Percentiles rank a stretch among this genome's conserved stretches.
phyloP scores from a whole-genome alignment of 1,140 invertebrate genomes.

The Drosophila aff. region DNA sequence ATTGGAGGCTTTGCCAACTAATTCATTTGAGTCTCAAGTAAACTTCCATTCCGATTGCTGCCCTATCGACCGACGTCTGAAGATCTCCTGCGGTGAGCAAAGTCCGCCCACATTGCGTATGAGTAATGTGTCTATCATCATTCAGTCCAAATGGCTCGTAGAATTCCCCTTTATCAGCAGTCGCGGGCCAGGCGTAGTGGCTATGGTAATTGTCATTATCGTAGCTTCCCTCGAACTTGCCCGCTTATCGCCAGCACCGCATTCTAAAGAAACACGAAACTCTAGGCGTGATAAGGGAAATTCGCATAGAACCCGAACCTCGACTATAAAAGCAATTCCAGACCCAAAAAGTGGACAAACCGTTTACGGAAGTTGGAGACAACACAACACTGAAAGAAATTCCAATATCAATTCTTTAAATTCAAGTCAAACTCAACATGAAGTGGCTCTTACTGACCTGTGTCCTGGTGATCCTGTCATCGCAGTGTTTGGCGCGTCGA shows the following conservation, averaged over 20 bases:
- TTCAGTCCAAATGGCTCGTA: conserved; percentile 6
- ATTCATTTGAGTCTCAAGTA: conserved; percentile 2
- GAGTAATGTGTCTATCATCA: conserved; percentile 56
- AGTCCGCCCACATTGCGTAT: conserved; percentile 58
- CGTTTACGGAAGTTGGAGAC: conserved; percentile 41
- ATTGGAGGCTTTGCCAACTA: conserved; percentile 17
- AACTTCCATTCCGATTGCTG: conserved; percentile 37
- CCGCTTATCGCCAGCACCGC: conserved; percentile 50
- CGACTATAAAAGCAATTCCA: conserved; percentile 58
- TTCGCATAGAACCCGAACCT: conserved; percentile 17
- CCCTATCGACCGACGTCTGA: conserved; percentile 30
- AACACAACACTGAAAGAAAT: conserved; percentile 18
- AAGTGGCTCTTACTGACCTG: conserved; percentile 35
- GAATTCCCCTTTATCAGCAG: conserved; percentile 45
- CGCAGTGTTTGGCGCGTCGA: conserved; percentile 24
- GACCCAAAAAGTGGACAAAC: conserved; percentile 34
- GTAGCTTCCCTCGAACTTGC: conserved; percentile 58
- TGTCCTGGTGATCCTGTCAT: conserved; percentile 27
- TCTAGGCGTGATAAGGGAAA: conserved; percentile 50
- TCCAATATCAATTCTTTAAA: background rate
- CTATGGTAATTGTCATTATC: conserved; percentile 71
- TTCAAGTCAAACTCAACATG: conserved; percentile 34
- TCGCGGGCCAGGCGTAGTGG: conserved; percentile 13
- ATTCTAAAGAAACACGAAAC: conserved; percentile 68
- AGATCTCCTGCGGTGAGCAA: conserved; percentile 44